Conservation (phyloP, 35 echinoderm and acorn worm genomes). For the Lytechinus pictus region DNA sequence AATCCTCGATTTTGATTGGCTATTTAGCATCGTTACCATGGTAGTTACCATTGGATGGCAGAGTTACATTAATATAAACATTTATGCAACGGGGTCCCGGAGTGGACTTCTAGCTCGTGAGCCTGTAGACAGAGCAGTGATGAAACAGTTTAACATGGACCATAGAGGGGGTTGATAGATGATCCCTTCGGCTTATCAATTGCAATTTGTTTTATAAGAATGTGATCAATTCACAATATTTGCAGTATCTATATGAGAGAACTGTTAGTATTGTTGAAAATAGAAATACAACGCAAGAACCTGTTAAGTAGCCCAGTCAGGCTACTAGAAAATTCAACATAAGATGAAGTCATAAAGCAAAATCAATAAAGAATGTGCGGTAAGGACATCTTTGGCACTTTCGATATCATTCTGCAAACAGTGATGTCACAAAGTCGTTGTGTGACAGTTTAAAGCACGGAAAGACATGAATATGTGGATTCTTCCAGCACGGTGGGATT, state of each 20-base stretch:
- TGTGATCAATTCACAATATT: neutral
- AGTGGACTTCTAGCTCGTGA: too few species aligned
- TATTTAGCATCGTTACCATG: too few species aligned
- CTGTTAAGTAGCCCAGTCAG: neutral
- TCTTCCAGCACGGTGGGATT: neutral
- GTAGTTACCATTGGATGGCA: too few species aligned
- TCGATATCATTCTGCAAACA: neutral
- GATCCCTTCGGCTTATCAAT: too few species aligned
- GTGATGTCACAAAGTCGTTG: neutral
- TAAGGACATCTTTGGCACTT: neutral
- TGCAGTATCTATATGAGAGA: neutral
- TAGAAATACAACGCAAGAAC: neutral
- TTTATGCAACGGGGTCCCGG: too few species aligned
- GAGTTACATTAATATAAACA: too few species aligned
- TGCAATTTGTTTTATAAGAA: neutral
- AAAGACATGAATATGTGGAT: neutral
- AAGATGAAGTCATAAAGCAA: neutral
- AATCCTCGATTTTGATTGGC: too few species aligned
- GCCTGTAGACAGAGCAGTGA: too few species aligned
- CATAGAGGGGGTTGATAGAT: too few species aligned
- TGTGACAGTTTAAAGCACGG: neutral
- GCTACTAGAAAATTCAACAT: neutral
- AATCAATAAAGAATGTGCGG: neutral
- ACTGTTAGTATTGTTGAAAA: neutral
- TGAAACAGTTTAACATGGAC: too few species aligned